Percentiles rank a stretch among this genome's conserved stretches.
Evolutionary conservation across 2,113 vertebrate species (phyloP).

Genomic region (Scytalopus superciliaris): DNA sequence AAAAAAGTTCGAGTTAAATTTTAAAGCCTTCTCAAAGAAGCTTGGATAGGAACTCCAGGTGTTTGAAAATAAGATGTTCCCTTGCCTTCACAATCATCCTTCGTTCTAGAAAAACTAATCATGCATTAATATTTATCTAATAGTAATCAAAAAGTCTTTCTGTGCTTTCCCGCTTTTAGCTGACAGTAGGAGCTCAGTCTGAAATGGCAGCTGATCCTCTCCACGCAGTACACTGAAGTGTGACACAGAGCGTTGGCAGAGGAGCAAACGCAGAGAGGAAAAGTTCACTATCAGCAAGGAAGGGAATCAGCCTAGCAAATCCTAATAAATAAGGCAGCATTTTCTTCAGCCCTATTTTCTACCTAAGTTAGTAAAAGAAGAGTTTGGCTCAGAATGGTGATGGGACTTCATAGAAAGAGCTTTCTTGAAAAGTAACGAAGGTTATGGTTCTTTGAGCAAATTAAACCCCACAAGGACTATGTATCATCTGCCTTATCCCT

Average conservation of each 20-base stretch:
- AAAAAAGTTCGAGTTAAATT: neutral
- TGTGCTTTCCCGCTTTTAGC: neutral
- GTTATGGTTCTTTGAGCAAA: neutral
- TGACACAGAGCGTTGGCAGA: neutral
- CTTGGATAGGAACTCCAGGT: neutral
- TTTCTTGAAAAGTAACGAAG: neutral
- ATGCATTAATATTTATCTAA: neutral
- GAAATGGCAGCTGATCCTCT: neutral
- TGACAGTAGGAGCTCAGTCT: fast-evolving
- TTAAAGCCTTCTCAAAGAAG: neutral
- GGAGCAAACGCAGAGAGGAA: neutral
- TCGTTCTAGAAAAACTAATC: neutral
- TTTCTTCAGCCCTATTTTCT: neutral
- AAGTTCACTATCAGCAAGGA: neutral
- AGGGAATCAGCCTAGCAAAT: neutral
- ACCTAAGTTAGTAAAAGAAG: neutral
- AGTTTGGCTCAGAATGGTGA: neutral
- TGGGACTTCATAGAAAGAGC: neutral
- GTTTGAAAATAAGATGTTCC: neutral
- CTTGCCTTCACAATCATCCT: neutral
- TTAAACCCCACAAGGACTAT: neutral
- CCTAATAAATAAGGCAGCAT: neutral
- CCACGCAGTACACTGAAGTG: fast-evolving
- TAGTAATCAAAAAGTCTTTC: neutral
- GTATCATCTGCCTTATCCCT: neutral